These are phyloP conservation scores for Periophthalmodon schlosseri DNA, from an alignment of 2,113 vertebrate genomes.

Conservation along the genomic window DNA sequence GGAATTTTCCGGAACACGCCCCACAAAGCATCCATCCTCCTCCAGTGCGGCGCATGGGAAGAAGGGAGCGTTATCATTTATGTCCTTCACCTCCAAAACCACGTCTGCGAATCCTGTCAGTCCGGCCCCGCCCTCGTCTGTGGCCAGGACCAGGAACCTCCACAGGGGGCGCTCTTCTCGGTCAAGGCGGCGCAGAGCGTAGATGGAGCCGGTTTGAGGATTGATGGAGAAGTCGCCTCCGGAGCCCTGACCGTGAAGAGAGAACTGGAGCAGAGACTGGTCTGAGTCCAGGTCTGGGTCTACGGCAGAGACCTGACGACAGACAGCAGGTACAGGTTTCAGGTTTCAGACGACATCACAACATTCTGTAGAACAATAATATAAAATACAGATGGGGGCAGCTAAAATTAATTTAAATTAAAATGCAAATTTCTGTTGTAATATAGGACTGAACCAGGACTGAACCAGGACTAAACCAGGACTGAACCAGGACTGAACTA, in stretches of 20 bases:
- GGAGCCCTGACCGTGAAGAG: constrained; percentile 85
- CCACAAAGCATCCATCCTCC: constrained; percentile 79
- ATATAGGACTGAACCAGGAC: background rate
- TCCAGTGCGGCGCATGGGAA: constrained; percentile 81
- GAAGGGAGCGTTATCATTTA: constrained; percentile 84
- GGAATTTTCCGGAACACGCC: constrained; percentile 82
- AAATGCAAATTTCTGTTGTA: too few species aligned
- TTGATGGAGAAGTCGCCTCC: constrained; percentile 83
- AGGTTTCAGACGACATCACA: too few species aligned
- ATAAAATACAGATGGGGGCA: too few species aligned
- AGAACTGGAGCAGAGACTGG: constrained; percentile 82
- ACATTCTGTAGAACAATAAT: too few species aligned
- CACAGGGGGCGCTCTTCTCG: constrained; percentile 80
- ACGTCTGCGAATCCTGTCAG: constrained; percentile 90
- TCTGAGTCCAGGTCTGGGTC: constrained; percentile 87
- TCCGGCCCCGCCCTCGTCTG: constrained; percentile 83
- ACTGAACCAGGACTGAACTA: background rate
- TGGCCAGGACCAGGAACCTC: constrained; percentile 87
- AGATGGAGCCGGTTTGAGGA: constrained; percentile 80
- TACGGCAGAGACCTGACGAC: constrained; percentile 81
- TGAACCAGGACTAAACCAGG: background rate
- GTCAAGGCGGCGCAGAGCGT: constrained; percentile 77
- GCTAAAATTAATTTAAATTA: too few species aligned
- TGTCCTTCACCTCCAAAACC: constrained; percentile 81
- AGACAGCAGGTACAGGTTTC: too few species aligned